Conservation (phyloP, 2,888 invertebrate genomes). For the Lycophotia porphyrea region DNA sequence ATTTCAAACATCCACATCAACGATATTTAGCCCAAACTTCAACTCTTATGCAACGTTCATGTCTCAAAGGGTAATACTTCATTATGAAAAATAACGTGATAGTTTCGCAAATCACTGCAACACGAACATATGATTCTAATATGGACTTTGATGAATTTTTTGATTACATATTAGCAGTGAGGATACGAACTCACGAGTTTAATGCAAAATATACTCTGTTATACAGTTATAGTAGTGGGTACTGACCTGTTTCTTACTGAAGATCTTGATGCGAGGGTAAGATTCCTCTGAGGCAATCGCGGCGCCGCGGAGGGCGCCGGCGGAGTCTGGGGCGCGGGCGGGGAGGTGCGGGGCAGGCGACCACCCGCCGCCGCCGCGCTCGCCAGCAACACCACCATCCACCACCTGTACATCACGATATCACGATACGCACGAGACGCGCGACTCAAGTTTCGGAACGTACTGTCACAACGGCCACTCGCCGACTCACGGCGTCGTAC, state of each 20-base stretch:
- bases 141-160: not conserved
- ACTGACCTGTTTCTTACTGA: constrained; percentile 88
- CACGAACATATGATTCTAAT: constrained; percentile 27
- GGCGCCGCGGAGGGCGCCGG: constrained; percentile 91
- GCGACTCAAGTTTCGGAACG: constrained; percentile 80
- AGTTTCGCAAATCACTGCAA: constrained; percentile 40
- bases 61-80: constrained; percentile 29
- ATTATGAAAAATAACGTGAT: constrained; percentile 11
- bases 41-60: constrained; percentile 31
- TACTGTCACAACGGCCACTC: constrained; percentile 79
- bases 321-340: constrained; percentile 87
- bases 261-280: constrained; percentile 85
- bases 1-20: constrained; percentile 29
- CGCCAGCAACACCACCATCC: constrained; percentile 83
- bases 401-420: constrained; percentile 85
- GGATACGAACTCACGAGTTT: not conserved
- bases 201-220: not conserved
- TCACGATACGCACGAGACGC: constrained; percentile 79
- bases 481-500: constrained; percentile 79
- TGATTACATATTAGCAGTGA: not conserved
- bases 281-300: constrained; percentile 85
- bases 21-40: constrained; percentile 12
- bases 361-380: constrained; percentile 84
- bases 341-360: constrained; percentile 85
- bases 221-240: constrained; percentile 7